Evolutionary conservation across 1,140 invertebrate species (phyloP).

Genomic region (Macrotrachela quadricornifera): DNA sequence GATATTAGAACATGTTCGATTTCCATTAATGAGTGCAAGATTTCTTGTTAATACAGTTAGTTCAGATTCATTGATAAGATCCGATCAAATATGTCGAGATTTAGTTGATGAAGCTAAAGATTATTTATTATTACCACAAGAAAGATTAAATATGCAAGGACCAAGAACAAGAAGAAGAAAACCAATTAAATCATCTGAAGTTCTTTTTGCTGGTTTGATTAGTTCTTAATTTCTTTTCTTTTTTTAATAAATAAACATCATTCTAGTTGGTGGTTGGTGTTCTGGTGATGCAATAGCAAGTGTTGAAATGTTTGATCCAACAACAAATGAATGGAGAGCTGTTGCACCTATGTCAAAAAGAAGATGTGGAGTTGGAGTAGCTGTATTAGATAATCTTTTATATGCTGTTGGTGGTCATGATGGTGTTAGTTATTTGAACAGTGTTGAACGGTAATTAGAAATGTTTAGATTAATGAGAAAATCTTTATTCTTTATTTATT

Average conservation of each 20-base stretch:
- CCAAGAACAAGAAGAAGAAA: constrained; percentile 68
- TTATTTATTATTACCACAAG: constrained; percentile 73
- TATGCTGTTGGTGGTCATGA: constrained; percentile 93
- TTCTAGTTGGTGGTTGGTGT: constrained; percentile 77
- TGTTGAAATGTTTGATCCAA: constrained; percentile 86
- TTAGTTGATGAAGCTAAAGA: constrained; percentile 95
- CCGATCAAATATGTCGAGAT: constrained; percentile 82
- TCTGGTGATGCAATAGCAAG: constrained; percentile 91
- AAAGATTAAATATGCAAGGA: constrained; percentile 23
- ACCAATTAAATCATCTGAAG: constrained; percentile 74
- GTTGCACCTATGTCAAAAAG: constrained; percentile 92
- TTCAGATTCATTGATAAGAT: constrained; percentile 74
- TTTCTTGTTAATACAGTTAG: constrained; percentile 91
- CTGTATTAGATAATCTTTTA: constrained; percentile 75
- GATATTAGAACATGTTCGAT: constrained; percentile 63
- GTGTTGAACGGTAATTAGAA: constrained; percentile 85
- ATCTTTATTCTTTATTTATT: no score
- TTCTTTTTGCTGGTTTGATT: constrained; percentile 81
- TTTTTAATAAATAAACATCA: no score
- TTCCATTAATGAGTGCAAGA: constrained; percentile 74
- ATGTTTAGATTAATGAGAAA: no score
- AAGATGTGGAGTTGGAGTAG: constrained; percentile 86
- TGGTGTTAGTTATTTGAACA: constrained; percentile 88
- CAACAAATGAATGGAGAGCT: constrained; percentile 90
- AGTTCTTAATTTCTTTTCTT: no score